Percentiles rank a stretch among this genome's conserved stretches.
phyloP scores from a whole-genome alignment of 2,797 vertebrate species.

The Hyperoplus lanceolatus region DNA sequence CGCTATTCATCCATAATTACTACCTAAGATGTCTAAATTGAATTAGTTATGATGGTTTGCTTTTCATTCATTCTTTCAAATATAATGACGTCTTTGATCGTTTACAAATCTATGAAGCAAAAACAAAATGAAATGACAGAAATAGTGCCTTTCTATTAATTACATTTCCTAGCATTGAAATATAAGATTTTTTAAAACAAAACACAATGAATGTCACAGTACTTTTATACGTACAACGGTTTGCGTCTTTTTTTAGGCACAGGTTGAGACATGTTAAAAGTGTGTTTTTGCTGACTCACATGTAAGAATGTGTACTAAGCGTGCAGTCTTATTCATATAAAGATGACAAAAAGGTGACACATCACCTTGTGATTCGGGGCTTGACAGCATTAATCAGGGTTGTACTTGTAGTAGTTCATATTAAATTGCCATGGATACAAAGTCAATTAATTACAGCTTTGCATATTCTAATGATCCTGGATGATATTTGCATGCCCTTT shows the following conservation, averaged over 20 bases:
- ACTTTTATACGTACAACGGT: background rate
- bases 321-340: background rate
- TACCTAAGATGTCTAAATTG: constrained; percentile 4
- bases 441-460: background rate
- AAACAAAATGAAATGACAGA: background rate
- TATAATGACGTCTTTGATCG: constrained; percentile 13
- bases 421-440: constrained; percentile 1
- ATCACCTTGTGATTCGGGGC: background rate
- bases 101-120: background rate
- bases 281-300: background rate
- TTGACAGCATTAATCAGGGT: background rate
- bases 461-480: background rate
- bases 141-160: background rate
- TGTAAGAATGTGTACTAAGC: background rate
- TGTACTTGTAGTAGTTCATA: background rate
- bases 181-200: background rate
- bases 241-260: background rate
- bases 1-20: constrained; percentile 42
- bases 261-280: background rate
- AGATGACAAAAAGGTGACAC: background rate
- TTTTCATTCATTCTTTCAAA: constrained; percentile 11
- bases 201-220: too few relatives aligned
- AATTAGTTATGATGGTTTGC: constrained; percentile 14
- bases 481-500: constrained; percentile 2
- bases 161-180: background rate